A percentile compares a stretch with the other conserved stretches of the same genome.
These are phyloP conservation scores for Listronotus bonariensis DNA, from an alignment of 1,140 invertebrate species.

Conservation along the genomic window DNA sequence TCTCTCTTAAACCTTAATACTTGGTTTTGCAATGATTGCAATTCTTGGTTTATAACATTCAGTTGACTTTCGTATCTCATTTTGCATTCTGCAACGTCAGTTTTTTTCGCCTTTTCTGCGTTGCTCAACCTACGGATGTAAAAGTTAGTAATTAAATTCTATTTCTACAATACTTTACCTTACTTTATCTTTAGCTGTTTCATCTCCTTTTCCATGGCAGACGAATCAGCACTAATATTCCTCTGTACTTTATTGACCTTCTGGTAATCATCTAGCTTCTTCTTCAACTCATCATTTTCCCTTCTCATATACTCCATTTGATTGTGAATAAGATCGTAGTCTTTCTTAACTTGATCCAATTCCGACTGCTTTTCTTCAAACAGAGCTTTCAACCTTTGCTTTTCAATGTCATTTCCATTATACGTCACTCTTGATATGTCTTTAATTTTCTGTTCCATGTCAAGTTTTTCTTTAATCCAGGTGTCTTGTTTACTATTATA, in stretches of 20 bases:
- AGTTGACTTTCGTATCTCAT: constrained; percentile 88
- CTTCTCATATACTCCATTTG: constrained; percentile 71
- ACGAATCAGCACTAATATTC: constrained; percentile 74
- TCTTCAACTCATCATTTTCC: constrained; percentile 80
- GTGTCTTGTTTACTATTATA: constrained; percentile 69
- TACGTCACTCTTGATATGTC: constrained; percentile 67
- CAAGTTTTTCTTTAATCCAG: constrained; percentile 77
- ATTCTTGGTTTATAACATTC: constrained; percentile 82
- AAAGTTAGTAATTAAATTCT: constrained; percentile 8
- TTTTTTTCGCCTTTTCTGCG: constrained; percentile 79
- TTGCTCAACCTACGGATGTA: constrained; percentile 65
- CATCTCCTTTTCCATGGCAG: constrained; percentile 75
- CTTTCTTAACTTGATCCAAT: constrained; percentile 72
- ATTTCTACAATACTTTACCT: constrained; percentile 26
- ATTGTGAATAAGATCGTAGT: constrained; percentile 72
- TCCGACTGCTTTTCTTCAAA: constrained; percentile 77
- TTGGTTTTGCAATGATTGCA: constrained; percentile 81
- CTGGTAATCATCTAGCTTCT: constrained; percentile 84
- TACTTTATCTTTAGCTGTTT: constrained; percentile 69
- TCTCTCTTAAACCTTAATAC: constrained; percentile 81
- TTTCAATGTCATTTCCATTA: constrained; percentile 65
- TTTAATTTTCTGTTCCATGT: constrained; percentile 67
- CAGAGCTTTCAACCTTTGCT: constrained; percentile 67
- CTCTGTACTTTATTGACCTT: constrained; percentile 81
- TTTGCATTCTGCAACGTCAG: constrained; percentile 83